phyloP scores from a whole-genome alignment of 2,888 invertebrate species.

The Polydrusus cervinus region DNA sequence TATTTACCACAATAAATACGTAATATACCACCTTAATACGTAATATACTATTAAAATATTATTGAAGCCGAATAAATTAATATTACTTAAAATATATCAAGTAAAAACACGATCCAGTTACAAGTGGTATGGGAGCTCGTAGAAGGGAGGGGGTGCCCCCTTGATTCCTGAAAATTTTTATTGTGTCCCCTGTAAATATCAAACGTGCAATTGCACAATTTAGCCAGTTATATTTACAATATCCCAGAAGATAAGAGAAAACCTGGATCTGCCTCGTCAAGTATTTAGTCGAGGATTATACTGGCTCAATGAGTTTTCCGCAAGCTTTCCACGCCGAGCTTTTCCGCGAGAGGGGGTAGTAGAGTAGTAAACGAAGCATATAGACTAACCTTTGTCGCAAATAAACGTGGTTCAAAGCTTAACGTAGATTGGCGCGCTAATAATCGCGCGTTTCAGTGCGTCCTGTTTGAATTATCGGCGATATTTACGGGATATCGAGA shows the following conservation, averaged over 20 bases:
- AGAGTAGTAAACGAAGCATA: conserved; percentile 45
- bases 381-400: conserved; percentile 45
- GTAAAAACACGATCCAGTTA: no score
- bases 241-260: conserved; percentile 1
- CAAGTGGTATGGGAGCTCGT: no score
- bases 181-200: not conserved
- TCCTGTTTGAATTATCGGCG: conserved; percentile 15
- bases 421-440: conserved; percentile 37
- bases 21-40: no score
- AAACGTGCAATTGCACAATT: conserved; percentile 3
- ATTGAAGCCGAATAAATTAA: no score
- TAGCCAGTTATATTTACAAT: conserved; percentile 11
- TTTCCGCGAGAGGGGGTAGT: conserved; percentile 20
- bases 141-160: no score
- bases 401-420: conserved; percentile 45
- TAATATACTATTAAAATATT: no score
- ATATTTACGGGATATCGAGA: not conserved
- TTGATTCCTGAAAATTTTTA: no score
- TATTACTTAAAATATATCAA: no score
- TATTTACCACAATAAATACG: no score
- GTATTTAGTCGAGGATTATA: conserved; percentile 48
- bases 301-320: conserved; percentile 45
- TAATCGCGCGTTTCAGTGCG: conserved; percentile 30
- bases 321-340: conserved; percentile 9
- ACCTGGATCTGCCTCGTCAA: conserved; percentile 47